A percentile compares a stretch with the other conserved stretches of the same genome.
phyloP scores from a whole-genome alignment of 1,140 invertebrate species.

The Drosophila nigrodunni region DNA sequence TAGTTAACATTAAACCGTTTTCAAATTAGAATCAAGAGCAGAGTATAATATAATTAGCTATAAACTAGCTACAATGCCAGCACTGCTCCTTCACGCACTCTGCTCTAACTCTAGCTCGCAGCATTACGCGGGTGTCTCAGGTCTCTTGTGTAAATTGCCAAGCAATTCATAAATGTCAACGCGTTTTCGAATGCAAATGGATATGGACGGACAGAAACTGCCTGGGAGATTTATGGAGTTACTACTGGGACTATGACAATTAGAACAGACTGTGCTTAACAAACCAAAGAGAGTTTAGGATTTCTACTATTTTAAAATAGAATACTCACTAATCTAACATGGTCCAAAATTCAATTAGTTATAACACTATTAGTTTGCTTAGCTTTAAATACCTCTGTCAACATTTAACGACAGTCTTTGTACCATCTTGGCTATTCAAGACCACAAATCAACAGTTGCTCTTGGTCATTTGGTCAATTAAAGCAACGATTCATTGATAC shows the following conservation, averaged over 20 bases:
- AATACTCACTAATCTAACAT: too few species aligned
- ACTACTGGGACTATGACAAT: slow-evolving; percentile 51
- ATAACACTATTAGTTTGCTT: neutral
- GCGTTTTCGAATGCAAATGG: slow-evolving; percentile 40
- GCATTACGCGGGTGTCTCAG: slow-evolving; percentile 64
- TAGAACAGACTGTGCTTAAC: slow-evolving; percentile 44
- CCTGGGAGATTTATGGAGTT: slow-evolving; percentile 63
- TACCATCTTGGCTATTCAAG: neutral
- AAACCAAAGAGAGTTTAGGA: neutral
- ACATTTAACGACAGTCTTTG: neutral
- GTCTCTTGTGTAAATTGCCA: slow-evolving; percentile 76
- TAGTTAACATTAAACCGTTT: too few species aligned
- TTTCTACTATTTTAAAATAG: neutral
- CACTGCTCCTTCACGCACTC: neutral
- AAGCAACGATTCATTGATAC: slow-evolving; percentile 34
- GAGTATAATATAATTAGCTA: too few species aligned
- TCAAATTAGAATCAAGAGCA: too few species aligned
- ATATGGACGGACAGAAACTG: slow-evolving; percentile 13
- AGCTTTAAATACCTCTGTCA: neutral
- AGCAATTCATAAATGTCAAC: slow-evolving; percentile 82
- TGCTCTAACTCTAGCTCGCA: neutral
- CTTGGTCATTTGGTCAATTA: slow-evolving; percentile 38
- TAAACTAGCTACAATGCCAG: too few species aligned
- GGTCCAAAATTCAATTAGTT: too few species aligned
- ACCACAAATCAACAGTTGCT: slow-evolving; percentile 24